Evolutionary conservation across 2,113 vertebrate genomes (phyloP).

Genomic region (Oncorhynchus gorbuscha): DNA sequence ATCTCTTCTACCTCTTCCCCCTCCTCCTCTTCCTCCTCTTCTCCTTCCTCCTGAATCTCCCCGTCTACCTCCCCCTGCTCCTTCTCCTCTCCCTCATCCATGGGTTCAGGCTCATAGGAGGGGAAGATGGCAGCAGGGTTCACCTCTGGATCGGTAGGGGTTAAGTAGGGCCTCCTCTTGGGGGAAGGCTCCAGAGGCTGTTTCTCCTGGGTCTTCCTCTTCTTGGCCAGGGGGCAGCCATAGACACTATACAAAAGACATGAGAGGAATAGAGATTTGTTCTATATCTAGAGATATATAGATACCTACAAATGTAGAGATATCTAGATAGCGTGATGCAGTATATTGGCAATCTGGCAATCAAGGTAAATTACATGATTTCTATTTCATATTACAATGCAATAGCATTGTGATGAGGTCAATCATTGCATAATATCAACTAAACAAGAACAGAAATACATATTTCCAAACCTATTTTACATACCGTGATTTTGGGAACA

Average conservation of each 20-base stretch:
- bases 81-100: slow-evolving; percentile 58
- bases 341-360: no score
- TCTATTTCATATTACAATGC: neutral
- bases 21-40: slow-evolving; percentile 7
- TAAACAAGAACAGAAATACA: neutral
- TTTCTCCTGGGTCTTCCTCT: slow-evolving; percentile 93
- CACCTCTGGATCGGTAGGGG: slow-evolving; percentile 82
- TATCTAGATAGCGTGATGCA: slow-evolving; percentile 10
- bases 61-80: slow-evolving; percentile 46
- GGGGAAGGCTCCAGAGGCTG: slow-evolving; percentile 88
- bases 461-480: neutral
- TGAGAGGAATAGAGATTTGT: neutral
- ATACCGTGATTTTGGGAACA: slow-evolving; percentile 17
- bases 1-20: slow-evolving; percentile 19
- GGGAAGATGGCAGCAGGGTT: slow-evolving; percentile 78
- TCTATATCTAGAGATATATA: neutral
- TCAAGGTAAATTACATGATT: no score
- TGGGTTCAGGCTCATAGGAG: slow-evolving; percentile 80
- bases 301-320: slow-evolving; percentile 21
- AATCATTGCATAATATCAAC: neutral
- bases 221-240: slow-evolving; percentile 96
- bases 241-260: slow-evolving; percentile 81
- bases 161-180: slow-evolving; percentile 84
- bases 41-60: slow-evolving; percentile 13
- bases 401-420: neutral